These are phyloP conservation scores for Ditula angustiorana DNA, from an alignment of 2,888 invertebrate genomes.

Conservation along the genomic window DNA sequence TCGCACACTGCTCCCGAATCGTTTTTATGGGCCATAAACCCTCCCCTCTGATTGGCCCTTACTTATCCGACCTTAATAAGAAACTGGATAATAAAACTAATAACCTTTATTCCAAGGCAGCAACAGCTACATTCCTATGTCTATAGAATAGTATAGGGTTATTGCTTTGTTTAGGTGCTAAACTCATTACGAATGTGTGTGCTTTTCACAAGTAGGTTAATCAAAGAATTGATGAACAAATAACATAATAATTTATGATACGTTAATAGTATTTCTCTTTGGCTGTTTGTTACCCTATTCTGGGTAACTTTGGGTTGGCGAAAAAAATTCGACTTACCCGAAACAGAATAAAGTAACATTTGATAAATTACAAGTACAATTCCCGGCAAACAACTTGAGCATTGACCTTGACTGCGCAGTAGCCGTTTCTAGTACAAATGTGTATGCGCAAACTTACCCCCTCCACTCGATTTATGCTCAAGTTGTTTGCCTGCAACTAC, in stretches of 20 bases:
- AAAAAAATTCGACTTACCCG: too few species aligned
- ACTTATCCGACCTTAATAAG: slow-evolving; percentile 32
- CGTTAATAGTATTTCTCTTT: neutral
- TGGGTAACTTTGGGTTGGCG: neutral
- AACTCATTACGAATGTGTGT: slow-evolving; percentile 5
- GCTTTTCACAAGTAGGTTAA: slow-evolving; percentile 27
- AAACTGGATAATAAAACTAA: neutral
- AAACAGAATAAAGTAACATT: too few species aligned
- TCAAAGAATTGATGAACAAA: neutral
- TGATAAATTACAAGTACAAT: too few species aligned
- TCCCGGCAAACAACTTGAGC: too few species aligned
- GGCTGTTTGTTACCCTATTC: neutral
- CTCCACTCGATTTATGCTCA: too few species aligned
- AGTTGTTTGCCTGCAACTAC: too few species aligned
- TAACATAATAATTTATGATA: neutral
- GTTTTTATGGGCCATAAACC: slow-evolving; percentile 35
- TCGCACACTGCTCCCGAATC: slow-evolving; percentile 26
- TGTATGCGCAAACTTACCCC: too few species aligned
- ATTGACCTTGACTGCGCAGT: too few species aligned
- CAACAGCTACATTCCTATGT: neutral
- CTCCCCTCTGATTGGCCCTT: slow-evolving; percentile 32
- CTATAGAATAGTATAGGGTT: neutral
- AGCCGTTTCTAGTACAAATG: too few species aligned
- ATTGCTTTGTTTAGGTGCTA: neutral
- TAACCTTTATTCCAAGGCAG: slow-evolving; percentile 17